Evolutionary conservation across 2,797 vertebrate species (phyloP).

Genomic region (Falco columbarius): DNA sequence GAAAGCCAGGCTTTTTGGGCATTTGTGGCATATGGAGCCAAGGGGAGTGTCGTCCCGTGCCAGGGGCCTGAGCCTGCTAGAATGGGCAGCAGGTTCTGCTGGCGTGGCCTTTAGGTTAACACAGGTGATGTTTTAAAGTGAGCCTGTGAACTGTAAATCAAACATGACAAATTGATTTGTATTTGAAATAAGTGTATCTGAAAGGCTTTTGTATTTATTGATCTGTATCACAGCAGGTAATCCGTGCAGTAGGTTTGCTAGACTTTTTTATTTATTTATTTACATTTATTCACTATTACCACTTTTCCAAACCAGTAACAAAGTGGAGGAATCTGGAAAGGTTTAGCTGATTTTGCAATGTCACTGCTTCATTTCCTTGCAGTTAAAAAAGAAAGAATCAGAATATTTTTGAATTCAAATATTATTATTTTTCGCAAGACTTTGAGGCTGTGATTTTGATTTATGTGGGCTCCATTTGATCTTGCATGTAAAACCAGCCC

Average conservation of each 20-base stretch:
- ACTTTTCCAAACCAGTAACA: background rate
- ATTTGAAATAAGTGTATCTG: background rate
- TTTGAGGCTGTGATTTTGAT: slow-evolving; percentile 41
- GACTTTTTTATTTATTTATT: background rate
- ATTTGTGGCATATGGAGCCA: rapidly evolving
- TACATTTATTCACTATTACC: background rate
- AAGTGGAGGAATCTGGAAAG: background rate
- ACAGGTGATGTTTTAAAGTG: rapidly evolving
- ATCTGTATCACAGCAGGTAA: background rate
- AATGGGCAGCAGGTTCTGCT: too few relatives aligned
- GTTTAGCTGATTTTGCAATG: background rate
- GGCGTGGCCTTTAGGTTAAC: background rate
- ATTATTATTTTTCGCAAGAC: slow-evolving; percentile 2
- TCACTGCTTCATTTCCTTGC: background rate
- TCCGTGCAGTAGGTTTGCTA: background rate
- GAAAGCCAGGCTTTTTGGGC: background rate
- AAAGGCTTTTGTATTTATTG: background rate
- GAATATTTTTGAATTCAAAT: slow-evolving; percentile 41
- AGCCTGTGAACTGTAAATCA: rapidly evolving
- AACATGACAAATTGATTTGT: background rate
- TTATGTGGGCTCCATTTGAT: slow-evolving; percentile 27
- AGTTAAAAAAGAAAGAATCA: background rate
- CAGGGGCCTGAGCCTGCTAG: background rate
- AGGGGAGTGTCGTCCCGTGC: background rate
- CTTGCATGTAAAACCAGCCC: slow-evolving; percentile 11